A percentile compares a stretch with the other conserved stretches of the same genome.
Conservation (phyloP, 2,113 vertebrate species). For the Athene noctua region DNA sequence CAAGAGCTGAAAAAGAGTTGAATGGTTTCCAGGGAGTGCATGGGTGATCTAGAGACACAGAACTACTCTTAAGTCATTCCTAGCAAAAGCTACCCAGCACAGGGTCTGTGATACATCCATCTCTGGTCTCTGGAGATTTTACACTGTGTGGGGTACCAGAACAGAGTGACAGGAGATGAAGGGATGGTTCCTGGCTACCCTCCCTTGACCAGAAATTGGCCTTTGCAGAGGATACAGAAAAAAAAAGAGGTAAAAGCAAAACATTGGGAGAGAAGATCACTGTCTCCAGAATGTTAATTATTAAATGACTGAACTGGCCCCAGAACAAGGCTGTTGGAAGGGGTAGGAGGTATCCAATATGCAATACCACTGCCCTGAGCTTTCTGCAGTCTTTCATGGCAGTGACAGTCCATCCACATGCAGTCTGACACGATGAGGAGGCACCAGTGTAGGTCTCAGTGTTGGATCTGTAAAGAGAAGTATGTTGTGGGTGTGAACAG, state of each 20-base stretch:
- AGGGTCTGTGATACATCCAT: background rate
- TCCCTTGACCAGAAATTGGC: background rate
- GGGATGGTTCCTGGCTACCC: background rate
- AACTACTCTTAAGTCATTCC: background rate
- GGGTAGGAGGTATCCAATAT: background rate
- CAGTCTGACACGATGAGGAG: background rate
- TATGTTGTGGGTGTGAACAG: background rate
- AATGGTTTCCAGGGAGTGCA: background rate
- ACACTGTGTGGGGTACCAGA: background rate
- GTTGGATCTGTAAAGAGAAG: background rate
- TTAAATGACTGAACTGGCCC: background rate
- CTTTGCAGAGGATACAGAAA: background rate
- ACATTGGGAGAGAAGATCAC: background rate
- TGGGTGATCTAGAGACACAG: background rate
- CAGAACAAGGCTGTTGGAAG: background rate
- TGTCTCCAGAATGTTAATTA: background rate
- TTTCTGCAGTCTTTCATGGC: background rate
- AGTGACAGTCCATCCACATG: background rate
- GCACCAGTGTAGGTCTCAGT: background rate
- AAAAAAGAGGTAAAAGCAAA: background rate
- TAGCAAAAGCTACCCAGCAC: background rate
- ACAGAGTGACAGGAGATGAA: background rate
- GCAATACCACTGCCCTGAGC: background rate
- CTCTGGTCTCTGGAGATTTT: background rate
- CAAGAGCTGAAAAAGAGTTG: background rate